A percentile compares a stretch with the other conserved stretches of the same genome.
These are phyloP conservation scores for Lagocephalus sceleratus DNA, from an alignment of 2,797 vertebrate genomes.

Conservation along the genomic window DNA sequence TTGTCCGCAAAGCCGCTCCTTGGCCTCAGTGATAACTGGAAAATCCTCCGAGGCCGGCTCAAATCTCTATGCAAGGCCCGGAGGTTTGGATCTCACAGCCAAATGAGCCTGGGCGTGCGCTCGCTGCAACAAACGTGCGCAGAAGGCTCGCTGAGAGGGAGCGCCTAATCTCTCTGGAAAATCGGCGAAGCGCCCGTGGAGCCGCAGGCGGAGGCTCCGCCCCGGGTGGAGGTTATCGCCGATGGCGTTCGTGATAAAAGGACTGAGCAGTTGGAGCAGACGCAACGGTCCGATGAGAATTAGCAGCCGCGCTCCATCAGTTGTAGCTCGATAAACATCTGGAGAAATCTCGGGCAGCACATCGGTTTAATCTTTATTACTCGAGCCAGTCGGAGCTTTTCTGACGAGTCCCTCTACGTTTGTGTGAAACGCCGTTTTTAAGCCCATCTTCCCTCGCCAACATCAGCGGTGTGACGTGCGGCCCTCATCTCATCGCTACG, in stretches of 20 bases:
- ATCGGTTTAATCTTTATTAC: too few relatives aligned
- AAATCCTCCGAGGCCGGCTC: constrained; percentile 61
- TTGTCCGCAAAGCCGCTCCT: constrained; percentile 63
- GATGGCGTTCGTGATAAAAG: constrained; percentile 39
- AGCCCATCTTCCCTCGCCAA: too few relatives aligned
- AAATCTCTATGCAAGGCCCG: constrained; percentile 38
- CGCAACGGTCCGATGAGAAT: not conserved
- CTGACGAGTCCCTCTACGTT: too few relatives aligned
- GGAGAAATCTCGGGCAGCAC: too few relatives aligned
- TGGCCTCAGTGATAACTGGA: constrained; percentile 50
- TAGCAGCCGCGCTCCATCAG: too few relatives aligned
- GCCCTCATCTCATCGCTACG: too few relatives aligned
- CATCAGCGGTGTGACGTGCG: too few relatives aligned
- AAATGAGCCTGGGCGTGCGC: constrained; percentile 40
- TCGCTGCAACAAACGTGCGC: constrained; percentile 10
- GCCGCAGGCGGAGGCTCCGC: not conserved
- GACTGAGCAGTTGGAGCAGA: constrained; percentile 5
- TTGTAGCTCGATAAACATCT: too few relatives aligned
- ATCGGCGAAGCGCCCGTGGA: constrained; percentile 29
- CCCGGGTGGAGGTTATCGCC: constrained; percentile 28
- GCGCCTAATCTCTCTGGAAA: constrained; percentile 47
- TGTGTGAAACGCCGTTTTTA: too few relatives aligned
- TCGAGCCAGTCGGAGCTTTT: too few relatives aligned
- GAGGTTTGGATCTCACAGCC: constrained; percentile 35
- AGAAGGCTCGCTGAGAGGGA: constrained; percentile 4